These are phyloP conservation scores for Sebastes diaconus DNA, from an alignment of 2,797 vertebrate species.

Conservation along the genomic window DNA sequence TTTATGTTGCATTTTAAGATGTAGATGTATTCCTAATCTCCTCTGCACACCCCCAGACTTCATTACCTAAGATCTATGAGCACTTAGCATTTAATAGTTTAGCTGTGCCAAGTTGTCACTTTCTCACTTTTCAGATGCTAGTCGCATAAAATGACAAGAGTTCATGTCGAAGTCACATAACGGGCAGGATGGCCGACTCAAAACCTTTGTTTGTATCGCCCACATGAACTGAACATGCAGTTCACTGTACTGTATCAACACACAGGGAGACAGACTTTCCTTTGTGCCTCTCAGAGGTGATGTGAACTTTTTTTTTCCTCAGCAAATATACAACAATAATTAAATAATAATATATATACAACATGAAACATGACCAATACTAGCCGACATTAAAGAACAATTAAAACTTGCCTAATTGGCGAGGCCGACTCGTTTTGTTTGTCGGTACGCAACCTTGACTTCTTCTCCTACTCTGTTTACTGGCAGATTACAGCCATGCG, in stretches of 20 bases:
- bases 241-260: not conserved
- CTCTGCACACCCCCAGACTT: not conserved
- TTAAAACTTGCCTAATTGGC: too few species aligned
- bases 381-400: too few species aligned
- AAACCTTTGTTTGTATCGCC: not conserved
- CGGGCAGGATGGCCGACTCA: not conserved
- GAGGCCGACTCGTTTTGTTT: accelerated
- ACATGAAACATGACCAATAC: too few species aligned
- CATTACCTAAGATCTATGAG: not conserved
- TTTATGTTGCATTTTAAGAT: not conserved
- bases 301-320: not conserved
- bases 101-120: not conserved
- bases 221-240: not conserved
- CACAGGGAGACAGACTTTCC: not conserved
- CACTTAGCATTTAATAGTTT: not conserved
- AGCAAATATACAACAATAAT: not conserved
- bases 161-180: not conserved
- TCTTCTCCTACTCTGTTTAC: too few species aligned
- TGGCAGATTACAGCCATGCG: too few species aligned
- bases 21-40: not conserved
- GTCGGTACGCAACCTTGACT: accelerated
- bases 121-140: not conserved
- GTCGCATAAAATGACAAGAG: not conserved
- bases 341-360: not conserved
- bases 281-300: not conserved